Base-by-base conservation (phyloP, 2,888 invertebrate genomes). In the Lamproptera curius region DNA sequence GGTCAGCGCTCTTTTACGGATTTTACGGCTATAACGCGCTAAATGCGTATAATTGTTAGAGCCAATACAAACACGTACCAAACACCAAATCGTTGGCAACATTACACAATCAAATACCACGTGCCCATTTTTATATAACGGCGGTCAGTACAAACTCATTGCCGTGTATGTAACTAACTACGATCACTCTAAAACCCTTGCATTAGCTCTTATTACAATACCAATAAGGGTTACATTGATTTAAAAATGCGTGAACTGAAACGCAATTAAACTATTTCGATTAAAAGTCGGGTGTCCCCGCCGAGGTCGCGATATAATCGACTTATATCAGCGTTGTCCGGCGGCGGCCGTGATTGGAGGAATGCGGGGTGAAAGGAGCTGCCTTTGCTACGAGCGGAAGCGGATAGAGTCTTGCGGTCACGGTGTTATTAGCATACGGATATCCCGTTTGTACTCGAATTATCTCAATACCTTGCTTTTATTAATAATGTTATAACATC, bases 351-450 rank as follows among this genome's bases (percentile, higher is more conserved):
- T 71, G 76, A 53, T 55, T 50, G 44, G 20, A 51, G 73, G 79
- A 74, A 78, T 80, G 79, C 58, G 52, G 63, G 62, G 73, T 70
- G 69, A 73, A 70, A 70, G 73, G 70, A 54, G 53, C 38, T 50
- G 40, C 17, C 50, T 45, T 20, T 26, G 59, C 58, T 48, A 62
- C 40, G 51, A 57, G 62, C 50, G 62, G 47, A 31, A 59, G 69
- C 67, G 67, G 50, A 34, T 10, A 8, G 9, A 5, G n/a, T 10
- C 9, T 28, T n/a, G 28, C 10, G 31, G 16, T 45, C 37, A 45
- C 43, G 17, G 16, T 1, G 9, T 23, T 39, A 48, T 35, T 17
- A 36, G 39, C 34, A 42, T 15, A 16, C 33, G 48, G 43, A 49
- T 34, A 36, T 49, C 20, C 43, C 17, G 13, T 40, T 28, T 28